A percentile compares a stretch with the other conserved stretches of the same genome.
phyloP scores from a whole-genome alignment of 1,140 invertebrate genomes.

The Hylyphantes graminicola region DNA sequence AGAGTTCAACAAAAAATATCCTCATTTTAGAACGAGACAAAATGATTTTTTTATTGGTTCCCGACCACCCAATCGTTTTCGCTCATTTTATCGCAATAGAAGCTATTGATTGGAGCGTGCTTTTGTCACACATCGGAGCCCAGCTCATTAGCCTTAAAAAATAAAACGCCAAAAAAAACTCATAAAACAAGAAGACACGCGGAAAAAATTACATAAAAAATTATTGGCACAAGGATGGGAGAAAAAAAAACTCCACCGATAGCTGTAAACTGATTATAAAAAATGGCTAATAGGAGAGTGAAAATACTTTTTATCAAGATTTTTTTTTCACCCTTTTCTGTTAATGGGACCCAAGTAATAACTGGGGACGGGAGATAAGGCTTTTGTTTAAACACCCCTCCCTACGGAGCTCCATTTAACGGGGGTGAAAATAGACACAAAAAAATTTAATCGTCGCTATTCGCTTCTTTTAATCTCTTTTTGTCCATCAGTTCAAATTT shows the following conservation, averaged over 20 bases:
- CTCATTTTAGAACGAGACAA: too few relatives aligned
- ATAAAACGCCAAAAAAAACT: slow-evolving; percentile 52
- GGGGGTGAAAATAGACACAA: slow-evolving; percentile 16
- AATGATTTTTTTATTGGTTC: neutral
- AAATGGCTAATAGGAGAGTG: slow-evolving; percentile 45
- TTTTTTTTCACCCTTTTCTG: slow-evolving; percentile 56
- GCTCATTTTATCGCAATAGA: slow-evolving; percentile 45
- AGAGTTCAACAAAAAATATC: too few relatives aligned
- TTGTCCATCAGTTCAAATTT: slow-evolving; percentile 42
- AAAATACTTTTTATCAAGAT: slow-evolving; percentile 21
- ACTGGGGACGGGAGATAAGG: slow-evolving; percentile 51
- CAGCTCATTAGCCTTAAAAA: slow-evolving; percentile 36
- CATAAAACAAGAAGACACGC: slow-evolving; percentile 53
- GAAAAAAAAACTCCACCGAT: slow-evolving; percentile 33
- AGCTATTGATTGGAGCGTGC: slow-evolving; percentile 56
- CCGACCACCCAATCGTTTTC: slow-evolving; percentile 55
- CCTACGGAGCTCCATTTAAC: neutral
- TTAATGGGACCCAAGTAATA: slow-evolving; percentile 57
- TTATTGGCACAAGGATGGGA: slow-evolving; percentile 23
- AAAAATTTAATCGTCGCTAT: slow-evolving; percentile 57
- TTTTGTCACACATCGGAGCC: slow-evolving; percentile 55
- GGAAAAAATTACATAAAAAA: slow-evolving; percentile 29
- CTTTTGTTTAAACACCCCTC: slow-evolving; percentile 54
- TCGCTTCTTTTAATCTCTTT: slow-evolving; percentile 57
- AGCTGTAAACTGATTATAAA: slow-evolving; percentile 40